Evolutionary conservation across 2,113 vertebrate species (phyloP), one percentile per base, ranked within the genome.

Genomic region (Oceanodroma tethys): DNA sequence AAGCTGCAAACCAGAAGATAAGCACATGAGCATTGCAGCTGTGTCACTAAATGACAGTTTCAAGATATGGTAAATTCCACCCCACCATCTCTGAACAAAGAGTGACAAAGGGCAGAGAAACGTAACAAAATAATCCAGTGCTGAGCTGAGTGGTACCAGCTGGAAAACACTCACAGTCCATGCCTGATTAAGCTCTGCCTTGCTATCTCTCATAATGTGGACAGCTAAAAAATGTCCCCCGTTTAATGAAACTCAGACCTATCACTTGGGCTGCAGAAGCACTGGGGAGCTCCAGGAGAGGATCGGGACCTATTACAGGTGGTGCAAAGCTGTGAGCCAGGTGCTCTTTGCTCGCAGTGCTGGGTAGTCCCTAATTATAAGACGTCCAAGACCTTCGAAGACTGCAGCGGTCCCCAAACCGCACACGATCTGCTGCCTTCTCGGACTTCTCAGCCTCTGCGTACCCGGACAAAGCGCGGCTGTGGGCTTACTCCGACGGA

Each of bases 31-130:
- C 50, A 43, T 40, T 81, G 90, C 88, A 94, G 93, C 85, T 90
- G 78, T 90, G 26, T 73, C 79, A 65, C 72, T 88, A 91, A 90
- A 58, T 66, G 92, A 32, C 78, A 58, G 70, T 58, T 88, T 92
- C 81, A 95, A 95, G 90, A 91, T 86, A 82, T 2, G 32, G 79
- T 82, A 68, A 94, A 79, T 94, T 91, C 95, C 68, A 88, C 86
- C 82, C 90, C 79, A 83, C 83, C 86, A 56, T 79, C 89, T 85
- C 84, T 56, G 84, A 85, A 89, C 91, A 93, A 92, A 80, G 82
- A 88, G 82, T 86, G 65, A 76, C 83, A 90, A 95, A 95, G 91
- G 73, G 68, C 86, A 91, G 83, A 84, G 89, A 84, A 87, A 89
- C 43, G 47, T 70, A 89, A 81, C 59, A 47, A 62, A 91, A 75